These are phyloP conservation scores for Centropyge bicolor DNA, from an alignment of 2,797 vertebrate species.

Conservation along the genomic window DNA sequence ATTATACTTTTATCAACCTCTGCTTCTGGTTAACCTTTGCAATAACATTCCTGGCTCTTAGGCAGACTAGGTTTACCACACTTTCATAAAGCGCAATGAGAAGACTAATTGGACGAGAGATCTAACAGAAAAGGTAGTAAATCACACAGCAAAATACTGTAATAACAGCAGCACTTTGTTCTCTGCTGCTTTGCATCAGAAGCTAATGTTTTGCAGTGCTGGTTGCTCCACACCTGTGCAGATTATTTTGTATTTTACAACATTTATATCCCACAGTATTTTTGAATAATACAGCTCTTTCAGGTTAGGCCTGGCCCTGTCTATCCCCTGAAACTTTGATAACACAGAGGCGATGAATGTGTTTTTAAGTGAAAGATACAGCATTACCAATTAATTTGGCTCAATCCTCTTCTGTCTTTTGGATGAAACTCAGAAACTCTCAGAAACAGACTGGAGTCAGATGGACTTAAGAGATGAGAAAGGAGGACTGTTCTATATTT, in stretches of 20 bases:
- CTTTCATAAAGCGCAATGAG: not conserved
- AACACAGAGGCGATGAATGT: too few relatives aligned
- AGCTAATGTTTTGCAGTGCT: not conserved
- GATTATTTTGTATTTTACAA: not conserved
- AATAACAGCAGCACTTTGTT: not conserved
- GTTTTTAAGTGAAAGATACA: too few relatives aligned
- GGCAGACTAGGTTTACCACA: not conserved
- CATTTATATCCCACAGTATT: not conserved
- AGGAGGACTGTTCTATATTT: not conserved
- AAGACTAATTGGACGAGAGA: not conserved
- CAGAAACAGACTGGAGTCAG: not conserved
- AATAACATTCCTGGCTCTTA: not conserved
- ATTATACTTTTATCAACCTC: not conserved
- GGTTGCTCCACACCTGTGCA: not conserved
- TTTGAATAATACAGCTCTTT: not conserved
- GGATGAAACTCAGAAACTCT: not conserved
- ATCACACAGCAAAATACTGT: not conserved
- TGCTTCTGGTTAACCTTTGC: not conserved
- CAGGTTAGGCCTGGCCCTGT: not conserved
- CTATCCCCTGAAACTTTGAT: slow-evolving; percentile 4
- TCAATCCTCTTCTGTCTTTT: slow-evolving; percentile 6
- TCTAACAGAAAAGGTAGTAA: not conserved
- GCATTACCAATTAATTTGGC: too few relatives aligned
- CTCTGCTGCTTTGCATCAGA: not conserved
- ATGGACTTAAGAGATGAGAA: not conserved